Evolutionary conservation across 2,113 vertebrate species (phyloP), one percentile per base, ranked within the genome.

Genomic region (Lipotes vexillifer): DNA sequence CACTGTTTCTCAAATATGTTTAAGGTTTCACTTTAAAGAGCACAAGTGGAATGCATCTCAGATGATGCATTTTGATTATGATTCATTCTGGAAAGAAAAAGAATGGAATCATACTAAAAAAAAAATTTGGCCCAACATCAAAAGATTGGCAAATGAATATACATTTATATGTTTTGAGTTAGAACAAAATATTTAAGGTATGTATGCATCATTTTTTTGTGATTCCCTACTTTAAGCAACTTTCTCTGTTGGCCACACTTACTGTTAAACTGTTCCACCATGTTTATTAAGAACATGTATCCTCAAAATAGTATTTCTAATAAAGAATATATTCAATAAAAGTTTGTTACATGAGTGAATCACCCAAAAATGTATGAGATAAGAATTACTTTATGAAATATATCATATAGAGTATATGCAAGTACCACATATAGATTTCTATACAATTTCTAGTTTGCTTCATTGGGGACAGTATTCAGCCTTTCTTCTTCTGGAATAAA

Each of bases 141-240:
- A 46, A 88, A 94, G 91, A 82, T 77, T 63, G 82, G 31, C 61
- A 71, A 93, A 69, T 91, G 69, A 83, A 36, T 71, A 41, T 61
- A 69, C 61, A 61, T 69, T 71, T 82, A 46, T 82, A 90, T 93
- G 94, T 93, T 97, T 95, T 88, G 61, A 93, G 41, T 93, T 95
- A 95, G 75, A 83, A 87, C 59, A 77, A 93, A 95, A 69, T 91
- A 93, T 93, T 90, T 90, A 75, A 93, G 91, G 81, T 83, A 93
- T 93, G 93, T 81, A 41, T 77, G 68, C 55, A 78, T 93, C 49
- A 74, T 63, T 82, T 66, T 89, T 93, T 81, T 87, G 75, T 93
- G 44, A 57, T 88, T 95, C 66, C 8, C 41, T 90, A 49, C 49
- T 87, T 90, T 57, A 88, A 86, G 25, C 55, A 80, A 41, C 41